Conservation (phyloP, 2,888 invertebrate species). For the Drosophila imparisetae region DNA sequence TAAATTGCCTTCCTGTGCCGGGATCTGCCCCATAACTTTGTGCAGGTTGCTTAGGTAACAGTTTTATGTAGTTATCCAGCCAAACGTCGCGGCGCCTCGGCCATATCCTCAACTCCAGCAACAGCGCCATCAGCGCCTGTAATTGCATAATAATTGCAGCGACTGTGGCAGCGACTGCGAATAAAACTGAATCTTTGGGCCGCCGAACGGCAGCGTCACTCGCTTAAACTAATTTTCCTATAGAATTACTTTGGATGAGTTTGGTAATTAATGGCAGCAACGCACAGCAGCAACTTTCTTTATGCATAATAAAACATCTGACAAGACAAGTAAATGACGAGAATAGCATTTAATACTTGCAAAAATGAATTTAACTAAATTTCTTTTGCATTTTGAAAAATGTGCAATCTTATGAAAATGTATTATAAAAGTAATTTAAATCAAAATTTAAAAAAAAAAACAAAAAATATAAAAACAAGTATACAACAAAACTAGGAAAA, state of each 20-base stretch:
- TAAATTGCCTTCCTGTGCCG: slow-evolving; percentile 71
- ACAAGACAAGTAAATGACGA: slow-evolving; percentile 2
- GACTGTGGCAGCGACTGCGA: slow-evolving; percentile 23
- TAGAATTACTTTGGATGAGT: slow-evolving; percentile 77
- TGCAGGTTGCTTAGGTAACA: slow-evolving; percentile 79
- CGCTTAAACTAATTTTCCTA: slow-evolving; percentile 75
- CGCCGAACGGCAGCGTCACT: slow-evolving; percentile 16
- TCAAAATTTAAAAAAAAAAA: background rate
- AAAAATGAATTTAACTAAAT: background rate
- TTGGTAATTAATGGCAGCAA: slow-evolving; percentile 73
- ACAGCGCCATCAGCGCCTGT: slow-evolving; percentile 47
- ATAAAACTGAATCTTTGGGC: slow-evolving; percentile 36
- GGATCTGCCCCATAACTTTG: slow-evolving; percentile 58
- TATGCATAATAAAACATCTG: slow-evolving; percentile 10
- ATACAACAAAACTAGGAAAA: background rate
- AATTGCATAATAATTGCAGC: slow-evolving; percentile 80
- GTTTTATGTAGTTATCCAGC: slow-evolving; percentile 75
- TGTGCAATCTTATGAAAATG: background rate
- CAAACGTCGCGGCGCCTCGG: slow-evolving; percentile 13
- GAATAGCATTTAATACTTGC: background rate
- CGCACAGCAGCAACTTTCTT: slow-evolving; percentile 12
- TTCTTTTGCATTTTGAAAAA: background rate
- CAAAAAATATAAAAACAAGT: background rate
- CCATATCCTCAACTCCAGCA: background rate
- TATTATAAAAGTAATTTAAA: background rate